phyloP scores from a whole-genome alignment of 2,113 vertebrate species.

The Podiceps cristatus region DNA sequence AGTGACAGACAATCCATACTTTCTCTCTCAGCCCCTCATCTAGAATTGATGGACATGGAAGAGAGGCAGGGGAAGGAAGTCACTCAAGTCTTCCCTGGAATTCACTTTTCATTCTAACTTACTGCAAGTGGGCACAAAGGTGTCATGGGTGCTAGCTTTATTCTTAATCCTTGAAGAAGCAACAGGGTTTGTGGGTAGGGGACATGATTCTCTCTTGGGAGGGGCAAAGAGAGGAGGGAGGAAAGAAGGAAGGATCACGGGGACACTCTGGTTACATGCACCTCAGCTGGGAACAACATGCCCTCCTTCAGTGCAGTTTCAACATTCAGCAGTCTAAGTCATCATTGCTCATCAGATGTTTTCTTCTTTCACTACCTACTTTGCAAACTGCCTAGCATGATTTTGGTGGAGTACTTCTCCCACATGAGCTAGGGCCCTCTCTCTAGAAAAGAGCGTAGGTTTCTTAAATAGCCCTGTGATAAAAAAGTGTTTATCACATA shows the following conservation, averaged over 20 bases:
- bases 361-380: background rate
- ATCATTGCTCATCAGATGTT: background rate
- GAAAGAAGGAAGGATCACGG: background rate
- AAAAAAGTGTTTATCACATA: background rate
- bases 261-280: background rate
- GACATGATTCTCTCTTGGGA: background rate
- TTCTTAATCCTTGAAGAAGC: background rate
- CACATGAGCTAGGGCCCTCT: accelerated
- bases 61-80: background rate
- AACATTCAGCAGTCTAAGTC: background rate
- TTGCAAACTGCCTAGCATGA: background rate
- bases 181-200: background rate
- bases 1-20: background rate
- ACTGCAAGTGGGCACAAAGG: background rate
- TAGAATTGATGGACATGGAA: background rate
- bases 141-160: background rate
- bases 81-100: background rate
- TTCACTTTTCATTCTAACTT: background rate
- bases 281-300: background rate
- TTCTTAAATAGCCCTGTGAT: background rate
- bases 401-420: background rate
- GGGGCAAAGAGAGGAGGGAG: background rate
- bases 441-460: background rate
- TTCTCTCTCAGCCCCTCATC: background rate
- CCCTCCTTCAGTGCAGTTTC: background rate